Evolutionary conservation across 2,888 invertebrate species (phyloP), one percentile per base, ranked within the genome.

Genomic region (Drosophila sordidapex): DNA sequence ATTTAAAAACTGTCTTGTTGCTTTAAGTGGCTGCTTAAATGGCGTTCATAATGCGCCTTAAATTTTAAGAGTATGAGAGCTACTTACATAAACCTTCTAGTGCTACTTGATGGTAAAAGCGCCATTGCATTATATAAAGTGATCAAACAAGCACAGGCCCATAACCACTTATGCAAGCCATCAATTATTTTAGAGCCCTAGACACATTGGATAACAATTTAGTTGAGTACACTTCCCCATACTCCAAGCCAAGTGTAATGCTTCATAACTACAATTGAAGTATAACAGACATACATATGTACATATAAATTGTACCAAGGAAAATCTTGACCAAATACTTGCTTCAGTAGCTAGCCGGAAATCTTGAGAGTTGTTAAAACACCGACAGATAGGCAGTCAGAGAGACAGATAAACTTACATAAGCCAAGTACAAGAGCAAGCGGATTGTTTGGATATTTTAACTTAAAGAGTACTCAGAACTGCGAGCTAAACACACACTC

Each of bases 391-490:
- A 53, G 5, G 31, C 33, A 51, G 18, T 56, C 35, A 21, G 46
- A 15, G 8, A 15, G 25, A 25, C 11, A 46, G 21, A 46, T 40
- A n/a, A 53, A 54, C 48, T 71, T 15, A 58, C 52, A 48, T 43
- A 52, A 60, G 60, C 61, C 11, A 31, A 63, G 49, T 63, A 58
- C 58, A 64, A 62, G 38, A 59, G 31, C 49, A 75, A 57, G 67
- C 60, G 49, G 63, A 60, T 70, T 72, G 69, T 60, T 72, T 61
- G 60, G 76, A 58, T 71, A 59, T 87, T 87, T 73, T 61, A 72
- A 68, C 66, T 40, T 68, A 7, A 15, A 68, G 51, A 61, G 46
- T 64, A 70, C 87, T 78, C 52, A 59, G 48, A 58, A 46, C 35
- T 60, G 62, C 31, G 29, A 65, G 63, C 78, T 68, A 36, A 68